Evolutionary conservation across 1,140 invertebrate genomes (phyloP).

Genomic region (Neomicropteryx cornuta): DNA sequence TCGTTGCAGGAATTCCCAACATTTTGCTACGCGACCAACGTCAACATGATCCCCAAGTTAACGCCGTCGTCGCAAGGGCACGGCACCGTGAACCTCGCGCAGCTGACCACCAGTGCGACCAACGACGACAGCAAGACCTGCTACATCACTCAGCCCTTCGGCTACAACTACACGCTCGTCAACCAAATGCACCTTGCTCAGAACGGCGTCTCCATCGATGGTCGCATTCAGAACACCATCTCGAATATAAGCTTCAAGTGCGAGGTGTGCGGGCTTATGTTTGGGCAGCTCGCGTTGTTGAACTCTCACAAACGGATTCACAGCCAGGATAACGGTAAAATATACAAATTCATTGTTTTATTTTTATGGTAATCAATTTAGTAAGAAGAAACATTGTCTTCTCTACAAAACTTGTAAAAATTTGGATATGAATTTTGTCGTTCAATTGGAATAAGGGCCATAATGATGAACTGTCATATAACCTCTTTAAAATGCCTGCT

Average conservation of each 20-base stretch:
- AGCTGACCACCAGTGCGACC: constrained; percentile 42
- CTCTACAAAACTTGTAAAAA: too few species aligned
- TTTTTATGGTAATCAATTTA: too few species aligned
- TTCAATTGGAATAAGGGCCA: too few species aligned
- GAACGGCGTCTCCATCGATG: constrained; percentile 22
- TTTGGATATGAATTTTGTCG: too few species aligned
- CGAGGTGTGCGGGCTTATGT: constrained; percentile 73
- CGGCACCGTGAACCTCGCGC: constrained; percentile 51
- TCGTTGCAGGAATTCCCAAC: constrained; percentile 47
- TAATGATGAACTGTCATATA: too few species aligned
- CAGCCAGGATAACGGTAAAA: constrained; percentile 41
- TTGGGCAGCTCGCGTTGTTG: constrained; percentile 62
- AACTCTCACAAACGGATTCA: constrained; percentile 76
- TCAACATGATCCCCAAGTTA: constrained; percentile 53
- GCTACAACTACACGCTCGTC: constrained; percentile 50
- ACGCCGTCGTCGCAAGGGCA: constrained; percentile 32
- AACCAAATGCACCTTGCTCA: constrained; percentile 49
- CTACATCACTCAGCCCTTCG: constrained; percentile 59
- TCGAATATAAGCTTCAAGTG: constrained; percentile 75
- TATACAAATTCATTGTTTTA: too few species aligned
- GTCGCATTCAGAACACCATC: constrained; percentile 50
- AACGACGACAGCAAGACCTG: constrained; percentile 53
- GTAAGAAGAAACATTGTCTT: too few species aligned
- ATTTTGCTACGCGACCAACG: constrained; percentile 54
- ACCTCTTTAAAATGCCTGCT: too few species aligned